These are phyloP conservation scores for Hepsetus odoe DNA, from an alignment of 2,113 vertebrate species.

Conservation along the genomic window DNA sequence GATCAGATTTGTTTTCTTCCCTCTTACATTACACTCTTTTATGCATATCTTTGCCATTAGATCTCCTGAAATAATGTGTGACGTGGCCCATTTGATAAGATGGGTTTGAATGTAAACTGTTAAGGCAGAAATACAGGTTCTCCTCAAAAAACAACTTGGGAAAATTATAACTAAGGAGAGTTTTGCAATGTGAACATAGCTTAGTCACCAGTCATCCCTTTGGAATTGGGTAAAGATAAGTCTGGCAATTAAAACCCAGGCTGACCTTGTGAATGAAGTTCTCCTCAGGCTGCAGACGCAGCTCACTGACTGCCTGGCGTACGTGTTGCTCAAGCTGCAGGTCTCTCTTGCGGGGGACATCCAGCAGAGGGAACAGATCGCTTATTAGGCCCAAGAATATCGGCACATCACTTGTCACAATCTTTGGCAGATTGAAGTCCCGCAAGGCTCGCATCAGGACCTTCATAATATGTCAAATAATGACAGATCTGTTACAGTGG, in stretches of 20 bases:
- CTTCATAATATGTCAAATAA: constrained; percentile 47
- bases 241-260: not conserved
- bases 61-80: no score
- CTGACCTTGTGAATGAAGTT: constrained; percentile 87
- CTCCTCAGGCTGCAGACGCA: constrained; percentile 82
- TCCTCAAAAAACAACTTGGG: no score
- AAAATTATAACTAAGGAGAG: no score
- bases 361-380: constrained; percentile 79
- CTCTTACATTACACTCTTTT: no score
- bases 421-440: constrained; percentile 84
- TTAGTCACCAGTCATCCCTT: no score
- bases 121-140: no score
- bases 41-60: no score
- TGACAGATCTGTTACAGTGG: not conserved
- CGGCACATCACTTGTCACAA: constrained; percentile 78
- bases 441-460: constrained; percentile 79
- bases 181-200: no score
- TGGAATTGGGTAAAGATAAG: no score
- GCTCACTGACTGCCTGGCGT: constrained; percentile 74
- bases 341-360: constrained; percentile 77
- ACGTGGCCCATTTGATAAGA: no score
- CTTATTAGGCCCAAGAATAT: constrained; percentile 81
- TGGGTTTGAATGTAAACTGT: no score
- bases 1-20: no score
- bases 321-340: constrained; percentile 82